These are phyloP conservation scores for Drosophila pectinifera DNA, from an alignment of 1,140 invertebrate species.

Conservation along the genomic window DNA sequence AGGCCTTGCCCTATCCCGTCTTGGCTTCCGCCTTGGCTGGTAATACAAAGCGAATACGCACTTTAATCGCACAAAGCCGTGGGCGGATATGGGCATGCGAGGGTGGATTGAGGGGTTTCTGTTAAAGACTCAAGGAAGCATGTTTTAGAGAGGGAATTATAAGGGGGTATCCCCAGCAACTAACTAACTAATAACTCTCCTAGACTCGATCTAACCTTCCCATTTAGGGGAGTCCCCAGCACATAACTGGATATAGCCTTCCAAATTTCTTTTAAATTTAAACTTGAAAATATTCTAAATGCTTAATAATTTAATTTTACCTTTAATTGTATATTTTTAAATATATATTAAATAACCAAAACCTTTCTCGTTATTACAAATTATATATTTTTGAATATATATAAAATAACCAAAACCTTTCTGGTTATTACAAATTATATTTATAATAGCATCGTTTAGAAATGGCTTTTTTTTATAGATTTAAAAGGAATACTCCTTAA, in stretches of 20 bases:
- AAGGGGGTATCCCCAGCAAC: too few relatives aligned
- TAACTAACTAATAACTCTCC: too few relatives aligned
- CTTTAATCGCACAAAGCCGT: slow-evolving; percentile 51
- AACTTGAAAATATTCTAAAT: too few relatives aligned
- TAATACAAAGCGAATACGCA: slow-evolving; percentile 43
- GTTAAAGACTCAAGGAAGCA: background rate
- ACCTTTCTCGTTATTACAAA: background rate
- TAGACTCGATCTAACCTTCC: too few relatives aligned
- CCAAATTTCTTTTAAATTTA: too few relatives aligned
- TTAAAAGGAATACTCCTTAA: background rate
- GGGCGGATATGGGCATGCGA: slow-evolving; percentile 21
- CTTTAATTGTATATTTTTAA: background rate
- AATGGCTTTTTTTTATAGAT: background rate
- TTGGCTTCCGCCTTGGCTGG: slow-evolving; percentile 38
- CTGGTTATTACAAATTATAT: background rate
- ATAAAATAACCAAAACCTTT: too few relatives aligned
- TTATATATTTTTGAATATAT: too few relatives aligned
- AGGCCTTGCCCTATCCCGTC: slow-evolving; percentile 22
- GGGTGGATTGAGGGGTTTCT: slow-evolving; percentile 1
- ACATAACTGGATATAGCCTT: too few relatives aligned
- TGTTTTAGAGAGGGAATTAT: too few relatives aligned
- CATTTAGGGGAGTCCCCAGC: background rate
- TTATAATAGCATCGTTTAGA: background rate
- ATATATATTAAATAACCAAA: too few relatives aligned
- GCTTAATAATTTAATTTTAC: too few relatives aligned